Base-by-base conservation (phyloP, 2,888 invertebrate species). In the Philonicus albiceps region DNA sequence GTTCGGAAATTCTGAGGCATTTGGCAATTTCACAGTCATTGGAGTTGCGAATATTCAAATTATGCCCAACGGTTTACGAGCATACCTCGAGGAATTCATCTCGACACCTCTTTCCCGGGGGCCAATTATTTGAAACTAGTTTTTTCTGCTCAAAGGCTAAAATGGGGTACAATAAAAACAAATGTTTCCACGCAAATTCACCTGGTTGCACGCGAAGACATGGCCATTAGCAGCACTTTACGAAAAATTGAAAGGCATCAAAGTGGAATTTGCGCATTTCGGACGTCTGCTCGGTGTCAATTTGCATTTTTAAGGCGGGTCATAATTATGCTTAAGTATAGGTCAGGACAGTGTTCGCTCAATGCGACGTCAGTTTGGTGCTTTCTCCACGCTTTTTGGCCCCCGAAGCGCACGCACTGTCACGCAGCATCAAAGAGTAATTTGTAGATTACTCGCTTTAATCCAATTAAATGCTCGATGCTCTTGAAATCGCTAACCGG, bases 281-380 rank as follows among this genome's bases (percentile, higher is more conserved):
- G 74, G 74, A 74, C 31, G 19, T 27, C 74, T 74, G 74, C 16
- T 74, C 34, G 74, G 34, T 34, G 74, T 74, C 74, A 74, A 74
- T 74, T 74, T 74, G 74, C 74, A 74, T 74, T 74, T 74, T 74
- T 74, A 64, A 64, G 64, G 64, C 3, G 64, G 74, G 74, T 74
- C 74, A 74, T 16, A 74, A 74, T 74, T 64, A 37, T 37, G 37
- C 16, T 74, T 74, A 74, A 34, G 34, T 34, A 27, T 11, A 74
- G 37, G n/a, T 34, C 30, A 31, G n/a, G 30, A 34, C 31, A 16
- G 34, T 19, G 7, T 13, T 31, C 13, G 11, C n/a, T 11, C 6
- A 8, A 55, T 55, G 22, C 22, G 11, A 55, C 7, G 3, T 55
- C 22, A 8, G 22, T 3, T 8, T 11, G 19, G 8, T 64, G 27